Base-by-base conservation (phyloP, 2,888 invertebrate species). In the Parascotia fuliginaria region DNA sequence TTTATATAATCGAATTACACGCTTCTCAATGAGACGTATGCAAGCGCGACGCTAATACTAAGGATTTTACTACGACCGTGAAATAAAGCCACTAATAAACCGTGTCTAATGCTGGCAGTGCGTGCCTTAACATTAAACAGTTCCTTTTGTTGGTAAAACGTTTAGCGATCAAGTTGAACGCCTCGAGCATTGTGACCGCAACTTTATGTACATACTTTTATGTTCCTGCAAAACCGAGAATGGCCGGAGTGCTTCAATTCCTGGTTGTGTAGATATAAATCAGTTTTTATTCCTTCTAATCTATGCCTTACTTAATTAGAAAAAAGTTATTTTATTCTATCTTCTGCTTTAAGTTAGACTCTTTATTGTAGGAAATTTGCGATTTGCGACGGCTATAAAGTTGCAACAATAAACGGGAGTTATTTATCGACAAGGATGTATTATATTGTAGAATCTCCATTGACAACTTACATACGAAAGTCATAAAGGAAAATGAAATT, bases 111-210 rank as follows among this genome's bases (percentile, higher is more conserved):
- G 77, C 70, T 70, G 68, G 69, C 74, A 74, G 81, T 80, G 79
- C 91, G 89, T 90, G 91, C 85, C 78, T 72, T 65, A 77, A 87
- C 87, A 91, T 89, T 83, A 88, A 90, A 82, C 80, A 87, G 84
- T 79, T 83, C 77, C 87, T 84, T 88, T 90, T 87, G 89, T 88
- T 81, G 68, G 74, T 80, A 76, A 83, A 85, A 82, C 78, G 79
- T 76, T 67, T 59, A 74, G 75, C 79, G 82, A 85, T 86, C 82
- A 84, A 76, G 75, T 75, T 70, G 67, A 77, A 81, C 75, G 78
- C 63, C 73, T 66, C 57, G 33, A 42, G 58, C 64, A 83, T 85
- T 85, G 81, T 83, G 75, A 75, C 71, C 71, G 70, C 70, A 70
- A 69, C 72, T 63, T 70, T 75, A 75, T 71, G 70, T 76, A 73